Evolutionary conservation across 2,797 vertebrate genomes (phyloP).

Genomic region (Platalea minor): DNA sequence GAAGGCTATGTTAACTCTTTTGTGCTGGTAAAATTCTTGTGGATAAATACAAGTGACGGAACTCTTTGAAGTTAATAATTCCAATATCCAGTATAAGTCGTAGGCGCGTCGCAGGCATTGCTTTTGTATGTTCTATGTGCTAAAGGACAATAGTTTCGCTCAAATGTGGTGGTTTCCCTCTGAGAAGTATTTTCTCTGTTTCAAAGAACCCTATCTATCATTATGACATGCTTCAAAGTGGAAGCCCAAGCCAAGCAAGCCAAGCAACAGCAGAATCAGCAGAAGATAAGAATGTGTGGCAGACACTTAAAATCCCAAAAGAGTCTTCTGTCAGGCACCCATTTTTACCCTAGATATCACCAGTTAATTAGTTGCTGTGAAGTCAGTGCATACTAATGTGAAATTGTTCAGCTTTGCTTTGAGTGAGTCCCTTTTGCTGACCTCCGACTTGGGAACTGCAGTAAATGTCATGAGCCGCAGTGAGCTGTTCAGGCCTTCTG

Average conservation of each 20-base stretch:
- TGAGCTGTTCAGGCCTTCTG: not conserved
- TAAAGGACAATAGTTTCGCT: not conserved
- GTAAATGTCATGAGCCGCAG: not conserved
- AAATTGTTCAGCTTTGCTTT: not conserved
- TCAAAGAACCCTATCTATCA: not conserved
- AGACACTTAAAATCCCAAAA: not conserved
- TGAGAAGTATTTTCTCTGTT: conserved; percentile 2
- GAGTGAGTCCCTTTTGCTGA: not conserved
- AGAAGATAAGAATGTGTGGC: not conserved
- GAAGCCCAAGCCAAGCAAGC: not conserved
- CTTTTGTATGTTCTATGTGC: not conserved
- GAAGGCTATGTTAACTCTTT: conserved; percentile 8
- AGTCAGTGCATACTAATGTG: not conserved
- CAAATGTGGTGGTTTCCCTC: not conserved
- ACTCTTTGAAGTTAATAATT: not conserved
- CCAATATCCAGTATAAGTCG: not conserved
- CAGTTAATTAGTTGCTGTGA: not conserved
- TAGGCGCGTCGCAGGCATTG: not conserved
- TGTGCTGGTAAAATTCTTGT: not conserved
- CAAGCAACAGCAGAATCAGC: not conserved
- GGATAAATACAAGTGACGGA: not conserved
- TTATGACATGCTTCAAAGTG: not conserved
- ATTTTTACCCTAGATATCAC: not conserved
- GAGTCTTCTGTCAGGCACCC: not conserved
- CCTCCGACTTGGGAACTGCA: not conserved